Percentiles rank a stretch among this genome's conserved stretches.
Evolutionary conservation across 2,888 invertebrate species (phyloP).

Genomic region (Apoderus coryli): DNA sequence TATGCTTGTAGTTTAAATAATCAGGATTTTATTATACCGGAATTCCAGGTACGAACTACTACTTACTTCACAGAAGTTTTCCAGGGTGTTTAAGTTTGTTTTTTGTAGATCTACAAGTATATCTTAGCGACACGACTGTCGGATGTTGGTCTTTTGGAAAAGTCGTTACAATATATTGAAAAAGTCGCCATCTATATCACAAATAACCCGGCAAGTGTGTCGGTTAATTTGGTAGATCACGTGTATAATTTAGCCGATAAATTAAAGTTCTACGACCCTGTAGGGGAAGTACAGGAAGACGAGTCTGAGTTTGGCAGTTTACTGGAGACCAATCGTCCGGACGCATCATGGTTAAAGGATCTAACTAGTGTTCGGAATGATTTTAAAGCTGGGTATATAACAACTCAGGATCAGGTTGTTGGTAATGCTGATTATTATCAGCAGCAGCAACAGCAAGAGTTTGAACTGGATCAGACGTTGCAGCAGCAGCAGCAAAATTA

Average conservation of each 20-base stretch:
- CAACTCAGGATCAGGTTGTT: too few relatives aligned
- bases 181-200: slow-evolving; percentile 55
- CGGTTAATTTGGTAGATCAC: slow-evolving; percentile 37
- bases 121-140: slow-evolving; percentile 63
- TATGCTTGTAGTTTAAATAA: slow-evolving; percentile 75
- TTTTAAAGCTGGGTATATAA: too few relatives aligned
- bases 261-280: slow-evolving; percentile 31
- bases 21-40: slow-evolving; percentile 53
- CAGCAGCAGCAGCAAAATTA: slow-evolving; percentile 6
- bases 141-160: slow-evolving; percentile 63
- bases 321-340: slow-evolving; percentile 29
- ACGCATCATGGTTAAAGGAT: slow-evolving; percentile 43
- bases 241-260: slow-evolving; percentile 35
- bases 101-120: slow-evolving; percentile 65
- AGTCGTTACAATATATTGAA: slow-evolving; percentile 74
- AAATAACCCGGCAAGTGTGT: slow-evolving; percentile 38
- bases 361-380: too few relatives aligned
- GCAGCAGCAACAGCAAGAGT: slow-evolving; percentile 1
- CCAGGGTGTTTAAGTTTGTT: slow-evolving; percentile 10
- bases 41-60: slow-evolving; percentile 69
- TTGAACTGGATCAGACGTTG: not conserved
- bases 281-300: slow-evolving; percentile 25
- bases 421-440: too few relatives aligned
- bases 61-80: not conserved
- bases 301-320: slow-evolving; percentile 24